Base-by-base conservation (phyloP, 1,140 invertebrate genomes). In the Leptinotarsa undecemlineata region DNA sequence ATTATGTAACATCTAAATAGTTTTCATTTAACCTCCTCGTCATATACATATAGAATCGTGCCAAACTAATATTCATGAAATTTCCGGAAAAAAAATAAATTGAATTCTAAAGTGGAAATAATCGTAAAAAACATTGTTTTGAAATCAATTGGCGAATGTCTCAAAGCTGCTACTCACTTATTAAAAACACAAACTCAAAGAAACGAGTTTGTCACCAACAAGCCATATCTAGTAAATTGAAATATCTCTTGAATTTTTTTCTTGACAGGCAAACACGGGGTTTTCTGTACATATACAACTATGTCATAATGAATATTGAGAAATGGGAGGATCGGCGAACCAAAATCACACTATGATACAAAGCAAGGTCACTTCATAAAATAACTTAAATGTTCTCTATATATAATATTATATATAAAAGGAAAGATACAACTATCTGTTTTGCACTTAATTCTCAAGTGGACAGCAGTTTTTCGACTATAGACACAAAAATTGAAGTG, bases 351-450 rank as follows among this genome's bases (percentile, higher is more conserved):
- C 78, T 84, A 82, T 84, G 76, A 74, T 83, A 83, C 81, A 85
- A 85, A 84, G 81, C 84, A 84, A 85, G 82, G 82, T 80, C 83
- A 83, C 81, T 84, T 83, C 78, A 83, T 80, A 82, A 83, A 84
- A 80, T 81, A 85, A 84, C 81, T 83, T 83, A 81, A 78, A 76
- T 76, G 63, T 79, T 81, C 75, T 80, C 48, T 81, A 79, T 79
- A 79, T 80, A 81, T 82, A 78, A 82, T 77, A 79, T 64, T 72
- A 72, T 80, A 80, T 79, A 79, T 76, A 78, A 77, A 80, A 72
- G 73, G 72, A 79, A 79, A 79, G 66, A 68, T 79, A 79, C 74
- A 68, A 77, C 72, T 73, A 76, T 76, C 71, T 75, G 71, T 79
- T 77, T 80, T 79, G 74, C 76, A 77, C 77, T 78, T 77, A 78